Evolutionary conservation across 1,140 invertebrate genomes (phyloP).

Genomic region (Sitodiplosis mosellana): DNA sequence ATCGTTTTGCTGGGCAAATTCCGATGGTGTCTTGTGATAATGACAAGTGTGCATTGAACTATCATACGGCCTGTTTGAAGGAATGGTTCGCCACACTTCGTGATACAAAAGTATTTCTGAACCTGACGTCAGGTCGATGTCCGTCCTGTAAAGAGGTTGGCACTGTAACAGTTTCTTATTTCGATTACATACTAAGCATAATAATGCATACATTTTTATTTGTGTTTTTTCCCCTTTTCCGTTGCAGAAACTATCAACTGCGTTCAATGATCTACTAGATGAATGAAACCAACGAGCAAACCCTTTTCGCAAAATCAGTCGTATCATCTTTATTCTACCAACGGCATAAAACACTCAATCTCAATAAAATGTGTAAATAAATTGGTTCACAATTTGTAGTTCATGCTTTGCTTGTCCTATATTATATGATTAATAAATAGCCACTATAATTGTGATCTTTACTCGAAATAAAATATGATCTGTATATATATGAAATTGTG

Average conservation of each 20-base stretch:
- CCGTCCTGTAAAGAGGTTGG: conserved; percentile 22
- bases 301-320: not conserved
- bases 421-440: too few species aligned
- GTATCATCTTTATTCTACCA: not conserved
- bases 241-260: conserved; percentile 19
- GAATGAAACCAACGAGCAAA: not conserved
- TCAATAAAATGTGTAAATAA: not conserved
- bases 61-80: conserved; percentile 17
- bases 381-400: not conserved
- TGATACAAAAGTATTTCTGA: conserved; percentile 17
- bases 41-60: conserved; percentile 15
- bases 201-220: not conserved
- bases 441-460: not conserved
- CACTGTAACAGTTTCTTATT: not conserved
- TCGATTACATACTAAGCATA: not conserved
- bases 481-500: not conserved
- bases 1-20: conserved; percentile 13
- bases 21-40: conserved; percentile 22
- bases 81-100: conserved; percentile 20
- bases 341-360: not conserved
- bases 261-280: conserved; percentile 9
- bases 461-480: not conserved
- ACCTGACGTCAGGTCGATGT: conserved; percentile 17
- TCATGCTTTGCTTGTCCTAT: too few species aligned
- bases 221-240: not conserved